Percentiles rank a stretch among this genome's conserved stretches.
Evolutionary conservation across 2,888 invertebrate genomes (phyloP).

Genomic region (Lingula anatina): DNA sequence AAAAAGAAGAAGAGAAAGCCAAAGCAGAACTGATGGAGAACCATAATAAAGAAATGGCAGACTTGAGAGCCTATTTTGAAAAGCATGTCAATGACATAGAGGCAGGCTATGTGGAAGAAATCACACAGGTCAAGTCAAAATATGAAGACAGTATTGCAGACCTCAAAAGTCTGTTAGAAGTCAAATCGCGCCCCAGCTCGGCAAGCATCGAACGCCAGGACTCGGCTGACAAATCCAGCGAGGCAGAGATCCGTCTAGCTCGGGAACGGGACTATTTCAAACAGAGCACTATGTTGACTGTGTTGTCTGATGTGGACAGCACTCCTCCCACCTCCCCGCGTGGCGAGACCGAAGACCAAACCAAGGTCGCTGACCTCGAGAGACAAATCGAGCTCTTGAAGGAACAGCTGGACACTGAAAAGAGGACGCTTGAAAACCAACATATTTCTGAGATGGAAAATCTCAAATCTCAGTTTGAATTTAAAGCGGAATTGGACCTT

Average conservation of each 20-base stretch:
- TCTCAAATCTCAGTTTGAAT: not conserved
- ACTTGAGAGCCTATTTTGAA: slow-evolving; percentile 23
- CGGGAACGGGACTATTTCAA: slow-evolving; percentile 23
- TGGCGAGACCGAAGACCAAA: slow-evolving; percentile 16
- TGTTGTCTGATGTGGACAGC: slow-evolving; percentile 19
- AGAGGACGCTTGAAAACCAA: not conserved
- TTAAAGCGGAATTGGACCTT: not conserved
- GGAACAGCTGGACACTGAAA: slow-evolving; percentile 11
- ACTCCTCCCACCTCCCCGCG: slow-evolving; percentile 5
- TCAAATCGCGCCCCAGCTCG: not conserved
- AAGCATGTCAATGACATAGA: slow-evolving; percentile 21
- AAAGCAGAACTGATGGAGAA: slow-evolving; percentile 12
- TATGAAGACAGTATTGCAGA: slow-evolving; percentile 12
- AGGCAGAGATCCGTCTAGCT: slow-evolving; percentile 5
- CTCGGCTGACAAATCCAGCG: not conserved
- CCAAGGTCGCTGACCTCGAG: slow-evolving; percentile 18
- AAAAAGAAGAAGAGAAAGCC: too few relatives aligned
- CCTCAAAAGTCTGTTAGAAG: too few relatives aligned
- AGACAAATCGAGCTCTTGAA: slow-evolving; percentile 15
- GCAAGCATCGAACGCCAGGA: not conserved
- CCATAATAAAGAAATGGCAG: slow-evolving; percentile 18
- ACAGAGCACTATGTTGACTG: slow-evolving; percentile 20
- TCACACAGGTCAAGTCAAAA: slow-evolving; percentile 12
- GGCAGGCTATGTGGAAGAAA: slow-evolving; percentile 17
- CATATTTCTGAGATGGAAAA: not conserved